phyloP scores from a whole-genome alignment of 2,113 vertebrate genomes.

The Amia ocellicauda region DNA sequence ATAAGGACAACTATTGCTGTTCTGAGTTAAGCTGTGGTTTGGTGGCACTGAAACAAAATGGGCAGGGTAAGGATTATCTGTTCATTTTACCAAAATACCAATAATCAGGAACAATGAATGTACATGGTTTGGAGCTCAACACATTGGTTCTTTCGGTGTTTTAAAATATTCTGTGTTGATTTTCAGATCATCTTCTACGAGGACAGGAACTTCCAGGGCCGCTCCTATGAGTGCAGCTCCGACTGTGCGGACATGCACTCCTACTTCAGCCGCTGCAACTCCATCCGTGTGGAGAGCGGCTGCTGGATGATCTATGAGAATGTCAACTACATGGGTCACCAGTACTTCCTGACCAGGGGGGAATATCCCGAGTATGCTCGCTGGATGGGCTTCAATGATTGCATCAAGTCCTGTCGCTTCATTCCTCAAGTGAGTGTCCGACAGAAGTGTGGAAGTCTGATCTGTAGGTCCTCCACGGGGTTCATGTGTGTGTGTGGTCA shows the following conservation, averaged over 20 bases:
- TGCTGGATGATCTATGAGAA: slow-evolving; percentile 67
- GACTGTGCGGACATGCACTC: slow-evolving; percentile 56
- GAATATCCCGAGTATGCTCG: slow-evolving; percentile 46
- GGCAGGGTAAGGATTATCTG: too few species aligned
- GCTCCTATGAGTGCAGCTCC: slow-evolving; percentile 45
- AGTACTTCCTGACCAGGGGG: slow-evolving; percentile 49
- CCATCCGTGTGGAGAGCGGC: slow-evolving; percentile 61
- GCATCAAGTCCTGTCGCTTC: slow-evolving; percentile 44
- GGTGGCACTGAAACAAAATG: too few species aligned
- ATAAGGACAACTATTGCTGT: too few species aligned
- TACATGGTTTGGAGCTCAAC: too few species aligned
- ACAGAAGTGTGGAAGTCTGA: too few species aligned
- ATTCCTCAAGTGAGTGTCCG: slow-evolving; percentile 41
- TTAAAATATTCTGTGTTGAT: too few species aligned
- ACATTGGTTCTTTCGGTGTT: too few species aligned
- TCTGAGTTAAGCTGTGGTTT: too few species aligned
- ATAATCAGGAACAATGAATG: too few species aligned
- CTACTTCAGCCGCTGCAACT: slow-evolving; percentile 44
- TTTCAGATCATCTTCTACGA: slow-evolving; percentile 61
- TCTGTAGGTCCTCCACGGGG: too few species aligned
- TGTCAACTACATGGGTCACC: slow-evolving; percentile 45
- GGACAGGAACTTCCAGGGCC: slow-evolving; percentile 49
- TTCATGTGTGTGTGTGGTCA: too few species aligned
- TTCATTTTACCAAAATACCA: too few species aligned
- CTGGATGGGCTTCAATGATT: slow-evolving; percentile 50